Base-by-base conservation (phyloP, 2,888 invertebrate species). In the Oxyteleia sp. region DNA sequence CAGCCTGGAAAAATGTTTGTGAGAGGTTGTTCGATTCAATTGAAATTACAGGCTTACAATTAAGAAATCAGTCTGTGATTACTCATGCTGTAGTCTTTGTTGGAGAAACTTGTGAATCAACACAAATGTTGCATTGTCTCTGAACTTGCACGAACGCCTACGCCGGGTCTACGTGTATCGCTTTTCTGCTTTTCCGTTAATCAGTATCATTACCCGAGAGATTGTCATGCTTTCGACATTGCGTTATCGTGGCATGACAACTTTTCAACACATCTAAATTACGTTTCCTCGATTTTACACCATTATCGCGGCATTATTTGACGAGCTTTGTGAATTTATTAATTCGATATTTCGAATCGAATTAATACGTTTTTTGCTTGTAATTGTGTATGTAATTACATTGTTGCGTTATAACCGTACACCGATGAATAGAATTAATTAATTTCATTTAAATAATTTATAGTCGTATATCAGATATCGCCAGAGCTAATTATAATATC, bases 151-250 rank as follows among this genome's bases (percentile, higher is more conserved):
- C 26, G 29, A 57, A 41, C 43, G 26, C 55, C 45, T 23, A 15
- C 18, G 5, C 20, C 16, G 20, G 15, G 23, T 20, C 59, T 43
- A 18, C 41, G n/a, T 64, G 38, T 49, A 32, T 63, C 64, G 43
- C 61, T 45, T 59, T 78, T 69, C 53, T 20, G 51, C 79, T 71
- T 63, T 80, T 59, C 79, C 55, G 79, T 79, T 79, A 63, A 79
- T 71, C 71, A 55, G 26, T 57, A 66, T 75, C 61, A 74, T 72
- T 72, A 53, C 35, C 51, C 53, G 43, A 11, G 45, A 55, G 63
- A 64, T 15, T 64, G 53, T 57, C 13, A n/a, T 63, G 47, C 57
- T 66, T 75, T 66, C 49, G 29, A 57, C 64, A 38, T 57, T 38
- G 11, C 47, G 55, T 66, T 66, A 63, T 75, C 55, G 16, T 26